Conservation (phyloP, 2,113 vertebrate species). For the Phocoena phocoena region DNA sequence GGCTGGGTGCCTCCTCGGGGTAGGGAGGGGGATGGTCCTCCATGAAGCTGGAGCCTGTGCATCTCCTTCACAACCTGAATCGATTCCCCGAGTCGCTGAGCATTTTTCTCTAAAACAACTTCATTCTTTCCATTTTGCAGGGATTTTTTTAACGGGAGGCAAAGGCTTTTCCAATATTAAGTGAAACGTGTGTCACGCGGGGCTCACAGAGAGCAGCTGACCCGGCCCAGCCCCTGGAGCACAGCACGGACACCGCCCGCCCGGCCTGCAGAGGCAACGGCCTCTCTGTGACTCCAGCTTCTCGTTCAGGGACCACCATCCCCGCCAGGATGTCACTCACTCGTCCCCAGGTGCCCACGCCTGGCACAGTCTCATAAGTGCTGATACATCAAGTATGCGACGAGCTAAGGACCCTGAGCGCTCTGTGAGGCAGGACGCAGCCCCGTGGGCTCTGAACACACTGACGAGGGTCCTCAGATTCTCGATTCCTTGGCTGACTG, state of each 20-base stretch:
- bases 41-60: fast-evolving
- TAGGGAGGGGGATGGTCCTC: fast-evolving
- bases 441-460: background rate
- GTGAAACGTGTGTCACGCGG: background rate
- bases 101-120: background rate
- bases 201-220: background rate
- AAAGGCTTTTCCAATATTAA: background rate
- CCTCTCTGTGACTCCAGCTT: background rate
- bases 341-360: background rate
- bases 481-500: background rate
- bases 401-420: background rate
- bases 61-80: background rate
- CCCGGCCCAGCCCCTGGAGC: background rate
- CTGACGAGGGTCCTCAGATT: background rate
- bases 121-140: background rate
- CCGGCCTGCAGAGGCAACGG: background rate
- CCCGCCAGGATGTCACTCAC: background rate
- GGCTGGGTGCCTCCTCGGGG: fast-evolving
- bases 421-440: fast-evolving
- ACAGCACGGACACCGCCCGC: background rate
- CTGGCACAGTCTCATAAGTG: background rate
- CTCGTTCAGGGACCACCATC: background rate
- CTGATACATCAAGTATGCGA: fast-evolving
- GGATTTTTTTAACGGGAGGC: background rate
- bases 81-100: background rate